Evolutionary conservation across 2,113 vertebrate species (phyloP).

Genomic region (Aviceda subcristata): DNA sequence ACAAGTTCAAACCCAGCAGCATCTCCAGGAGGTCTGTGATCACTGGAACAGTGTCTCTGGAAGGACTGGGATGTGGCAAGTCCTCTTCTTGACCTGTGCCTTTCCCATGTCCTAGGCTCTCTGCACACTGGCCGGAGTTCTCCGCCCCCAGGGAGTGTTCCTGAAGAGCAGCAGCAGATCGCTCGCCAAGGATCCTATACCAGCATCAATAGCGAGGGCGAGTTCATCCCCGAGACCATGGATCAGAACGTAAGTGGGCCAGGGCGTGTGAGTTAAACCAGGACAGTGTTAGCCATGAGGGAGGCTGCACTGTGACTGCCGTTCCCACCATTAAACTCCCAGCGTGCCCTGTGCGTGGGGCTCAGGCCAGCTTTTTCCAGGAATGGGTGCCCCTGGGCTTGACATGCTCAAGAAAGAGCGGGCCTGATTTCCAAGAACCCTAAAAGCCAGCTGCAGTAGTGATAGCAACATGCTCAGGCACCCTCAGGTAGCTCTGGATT

Average conservation of each 20-base stretch:
- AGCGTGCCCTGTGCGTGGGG: fast-evolving
- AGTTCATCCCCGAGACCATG: conserved; percentile 88
- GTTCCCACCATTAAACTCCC: fast-evolving
- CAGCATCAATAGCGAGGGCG: conserved; percentile 91
- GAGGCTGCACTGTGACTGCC: fast-evolving
- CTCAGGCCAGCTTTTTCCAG: not conserved
- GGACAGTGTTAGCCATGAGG: fast-evolving
- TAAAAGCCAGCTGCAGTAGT: not conserved
- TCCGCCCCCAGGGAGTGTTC: conserved; percentile 86
- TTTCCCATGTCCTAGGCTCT: conserved; percentile 75
- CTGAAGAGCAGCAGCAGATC: conserved; percentile 91
- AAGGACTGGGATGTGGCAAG: too few relatives aligned
- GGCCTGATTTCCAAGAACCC: not conserved
- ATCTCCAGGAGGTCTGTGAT: not conserved
- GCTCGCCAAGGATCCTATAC: conserved; percentile 91
- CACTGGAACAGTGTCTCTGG: not conserved
- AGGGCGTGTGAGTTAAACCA: fast-evolving
- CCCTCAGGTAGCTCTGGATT: not conserved
- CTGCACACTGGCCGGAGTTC: conserved; percentile 88
- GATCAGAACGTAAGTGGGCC: conserved; percentile 79
- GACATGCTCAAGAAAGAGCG: fast-evolving
- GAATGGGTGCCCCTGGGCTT: not conserved
- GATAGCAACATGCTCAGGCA: not conserved
- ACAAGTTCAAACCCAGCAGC: not conserved
- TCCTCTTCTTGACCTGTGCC: not conserved